Conservation (phyloP, 2,113 vertebrate genomes). For the Piprites chloris region DNA sequence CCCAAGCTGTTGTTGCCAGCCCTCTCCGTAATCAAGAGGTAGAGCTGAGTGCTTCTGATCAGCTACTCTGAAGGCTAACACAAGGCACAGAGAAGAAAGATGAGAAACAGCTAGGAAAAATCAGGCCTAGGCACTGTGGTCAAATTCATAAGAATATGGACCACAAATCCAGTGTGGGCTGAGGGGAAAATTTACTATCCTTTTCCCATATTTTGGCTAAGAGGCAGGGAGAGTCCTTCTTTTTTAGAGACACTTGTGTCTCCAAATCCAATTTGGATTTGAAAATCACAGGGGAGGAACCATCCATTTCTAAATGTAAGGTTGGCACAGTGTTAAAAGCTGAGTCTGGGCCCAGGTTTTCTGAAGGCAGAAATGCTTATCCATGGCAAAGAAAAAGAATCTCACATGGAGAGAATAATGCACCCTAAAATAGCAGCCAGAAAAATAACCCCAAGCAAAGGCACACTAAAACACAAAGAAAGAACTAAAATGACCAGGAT, state of each 20-base stretch:
- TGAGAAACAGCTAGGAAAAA: background rate
- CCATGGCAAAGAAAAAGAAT: background rate
- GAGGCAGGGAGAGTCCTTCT: background rate
- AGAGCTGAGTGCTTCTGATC: background rate
- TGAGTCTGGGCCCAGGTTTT: background rate
- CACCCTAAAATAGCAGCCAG: background rate
- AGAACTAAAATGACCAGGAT: background rate
- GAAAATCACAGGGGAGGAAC: background rate
- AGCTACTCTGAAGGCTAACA: background rate
- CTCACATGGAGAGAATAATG: background rate
- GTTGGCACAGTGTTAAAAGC: background rate
- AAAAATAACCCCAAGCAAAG: background rate
- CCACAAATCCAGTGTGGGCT: background rate
- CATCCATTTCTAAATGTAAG: background rate
- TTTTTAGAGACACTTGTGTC: background rate
- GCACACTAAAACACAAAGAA: background rate
- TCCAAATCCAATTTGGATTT: background rate
- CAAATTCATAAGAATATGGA: background rate
- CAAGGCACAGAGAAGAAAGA: background rate
- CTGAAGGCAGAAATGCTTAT: background rate
- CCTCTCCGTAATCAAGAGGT: background rate
- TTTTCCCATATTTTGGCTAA: background rate
- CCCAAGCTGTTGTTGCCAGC: background rate
- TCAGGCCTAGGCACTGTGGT: background rate
- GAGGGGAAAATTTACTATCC: background rate